A percentile compares a stretch with the other conserved stretches of the same genome.
Conservation (phyloP, 1,140 invertebrate species). For the Bilobella aurantiaca region DNA sequence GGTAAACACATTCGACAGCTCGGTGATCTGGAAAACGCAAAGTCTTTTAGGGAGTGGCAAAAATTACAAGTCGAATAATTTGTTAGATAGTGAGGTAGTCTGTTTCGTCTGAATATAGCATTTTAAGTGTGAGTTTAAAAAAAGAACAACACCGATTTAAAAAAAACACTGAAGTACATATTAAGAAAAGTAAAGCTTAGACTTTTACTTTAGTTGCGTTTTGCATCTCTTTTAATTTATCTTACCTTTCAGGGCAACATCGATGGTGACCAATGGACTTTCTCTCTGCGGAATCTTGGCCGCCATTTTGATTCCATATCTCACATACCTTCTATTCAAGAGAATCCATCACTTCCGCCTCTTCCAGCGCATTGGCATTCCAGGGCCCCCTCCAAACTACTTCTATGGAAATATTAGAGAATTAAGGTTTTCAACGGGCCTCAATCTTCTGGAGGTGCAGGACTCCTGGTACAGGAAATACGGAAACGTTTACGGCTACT, state of each 20-base stretch:
- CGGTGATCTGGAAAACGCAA: too few species aligned
- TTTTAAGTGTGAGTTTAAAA: neutral
- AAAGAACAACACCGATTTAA: neutral
- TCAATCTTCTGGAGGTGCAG: slow-evolving; percentile 31
- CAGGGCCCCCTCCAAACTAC: slow-evolving; percentile 38
- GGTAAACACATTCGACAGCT: too few species aligned
- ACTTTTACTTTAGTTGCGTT: too few species aligned
- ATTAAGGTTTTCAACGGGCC: slow-evolving; percentile 15
- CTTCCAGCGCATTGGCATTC: slow-evolving; percentile 36
- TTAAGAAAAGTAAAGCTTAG: neutral
- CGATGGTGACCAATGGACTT: neutral
- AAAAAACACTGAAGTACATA: too few species aligned
- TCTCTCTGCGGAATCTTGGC: neutral
- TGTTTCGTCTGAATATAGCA: neutral
- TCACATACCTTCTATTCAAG: neutral
- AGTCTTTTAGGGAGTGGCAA: too few species aligned
- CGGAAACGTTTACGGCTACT: slow-evolving; percentile 41
- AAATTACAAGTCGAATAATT: too few species aligned
- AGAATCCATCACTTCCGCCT: slow-evolving; percentile 12
- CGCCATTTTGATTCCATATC: neutral
- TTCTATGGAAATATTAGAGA: slow-evolving; percentile 37
- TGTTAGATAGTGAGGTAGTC: too few species aligned
- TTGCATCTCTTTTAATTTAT: too few species aligned
- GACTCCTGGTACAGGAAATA: slow-evolving; percentile 38
- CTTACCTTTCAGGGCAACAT: neutral